Conservation (phyloP, 2,113 vertebrate genomes). For the Irena cyanogastra region DNA sequence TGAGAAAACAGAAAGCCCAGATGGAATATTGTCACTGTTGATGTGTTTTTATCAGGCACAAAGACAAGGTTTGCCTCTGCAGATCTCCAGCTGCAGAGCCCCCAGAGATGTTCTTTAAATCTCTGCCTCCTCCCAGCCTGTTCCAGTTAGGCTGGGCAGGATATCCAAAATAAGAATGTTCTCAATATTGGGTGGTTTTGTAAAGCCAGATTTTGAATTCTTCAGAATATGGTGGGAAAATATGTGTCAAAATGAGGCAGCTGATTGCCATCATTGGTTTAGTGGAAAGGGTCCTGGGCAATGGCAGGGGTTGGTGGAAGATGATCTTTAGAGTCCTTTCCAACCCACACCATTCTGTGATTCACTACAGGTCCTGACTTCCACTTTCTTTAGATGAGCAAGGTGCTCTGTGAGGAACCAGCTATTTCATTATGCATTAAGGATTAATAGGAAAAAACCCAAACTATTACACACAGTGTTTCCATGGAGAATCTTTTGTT, state of each 20-base stretch:
- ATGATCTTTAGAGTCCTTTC: not conserved
- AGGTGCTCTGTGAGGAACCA: not conserved
- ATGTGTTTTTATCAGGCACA: not conserved
- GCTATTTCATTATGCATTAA: not conserved
- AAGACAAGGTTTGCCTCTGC: not conserved
- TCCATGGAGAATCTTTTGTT: not conserved
- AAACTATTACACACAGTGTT: not conserved
- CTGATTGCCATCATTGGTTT: not conserved
- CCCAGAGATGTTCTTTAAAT: not conserved
- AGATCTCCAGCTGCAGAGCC: not conserved
- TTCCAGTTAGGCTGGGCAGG: not conserved
- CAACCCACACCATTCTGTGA: not conserved
- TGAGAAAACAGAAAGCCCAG: not conserved
- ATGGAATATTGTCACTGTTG: not conserved
- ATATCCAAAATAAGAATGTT: not conserved
- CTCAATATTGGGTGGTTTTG: not conserved
- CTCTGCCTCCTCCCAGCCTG: not conserved
- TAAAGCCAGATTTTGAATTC: not conserved
- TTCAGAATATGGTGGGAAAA: not conserved
- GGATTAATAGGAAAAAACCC: not conserved
- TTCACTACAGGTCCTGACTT: not conserved
- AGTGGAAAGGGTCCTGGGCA: not conserved
- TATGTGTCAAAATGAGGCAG: not conserved
- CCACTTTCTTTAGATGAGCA: not conserved
- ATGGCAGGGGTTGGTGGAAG: fast-evolving